Evolutionary conservation across 2,797 vertebrate genomes (phyloP).

Genomic region (Microctenopoma lineatum): DNA sequence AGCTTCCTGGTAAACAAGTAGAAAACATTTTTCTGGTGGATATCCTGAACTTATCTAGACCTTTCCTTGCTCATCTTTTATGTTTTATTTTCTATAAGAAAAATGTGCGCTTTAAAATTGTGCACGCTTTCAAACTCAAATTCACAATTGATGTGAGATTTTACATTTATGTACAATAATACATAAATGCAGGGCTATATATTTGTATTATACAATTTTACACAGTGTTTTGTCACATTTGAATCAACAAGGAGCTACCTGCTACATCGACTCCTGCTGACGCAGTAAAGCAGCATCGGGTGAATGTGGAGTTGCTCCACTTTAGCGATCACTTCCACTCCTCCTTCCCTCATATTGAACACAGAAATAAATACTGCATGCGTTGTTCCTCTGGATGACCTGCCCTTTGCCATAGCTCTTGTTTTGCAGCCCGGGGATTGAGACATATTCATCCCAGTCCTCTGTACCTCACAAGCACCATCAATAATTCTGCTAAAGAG

Average conservation of each 20-base stretch:
- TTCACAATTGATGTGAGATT: not conserved
- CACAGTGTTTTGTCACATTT: not conserved
- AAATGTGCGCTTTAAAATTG: not conserved
- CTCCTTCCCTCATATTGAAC: conserved; percentile 45
- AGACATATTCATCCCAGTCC: conserved; percentile 66
- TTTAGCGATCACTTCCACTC: conserved; percentile 35
- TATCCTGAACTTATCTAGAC: conserved; percentile 3
- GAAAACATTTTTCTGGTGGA: not conserved
- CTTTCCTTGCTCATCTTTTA: not conserved
- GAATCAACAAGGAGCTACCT: not conserved
- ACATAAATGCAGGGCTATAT: not conserved
- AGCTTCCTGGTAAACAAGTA: not conserved
- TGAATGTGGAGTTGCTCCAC: conserved; percentile 15
- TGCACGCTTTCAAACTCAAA: too few relatives aligned
- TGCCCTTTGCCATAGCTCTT: conserved; percentile 59
- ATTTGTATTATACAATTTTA: not conserved
- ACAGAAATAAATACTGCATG: conserved; percentile 67
- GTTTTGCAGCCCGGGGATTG: conserved; percentile 60
- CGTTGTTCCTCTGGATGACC: conserved; percentile 49
- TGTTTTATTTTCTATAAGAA: not conserved
- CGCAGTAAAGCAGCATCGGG: conserved; percentile 7
- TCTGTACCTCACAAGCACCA: conserved; percentile 60
- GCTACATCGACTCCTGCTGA: not conserved
- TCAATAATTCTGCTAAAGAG: conserved; percentile 79
- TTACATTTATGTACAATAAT: too few relatives aligned